These are phyloP conservation scores for Sinonovacula constricta DNA, from an alignment of 1,140 invertebrate species.

Conservation along the genomic window DNA sequence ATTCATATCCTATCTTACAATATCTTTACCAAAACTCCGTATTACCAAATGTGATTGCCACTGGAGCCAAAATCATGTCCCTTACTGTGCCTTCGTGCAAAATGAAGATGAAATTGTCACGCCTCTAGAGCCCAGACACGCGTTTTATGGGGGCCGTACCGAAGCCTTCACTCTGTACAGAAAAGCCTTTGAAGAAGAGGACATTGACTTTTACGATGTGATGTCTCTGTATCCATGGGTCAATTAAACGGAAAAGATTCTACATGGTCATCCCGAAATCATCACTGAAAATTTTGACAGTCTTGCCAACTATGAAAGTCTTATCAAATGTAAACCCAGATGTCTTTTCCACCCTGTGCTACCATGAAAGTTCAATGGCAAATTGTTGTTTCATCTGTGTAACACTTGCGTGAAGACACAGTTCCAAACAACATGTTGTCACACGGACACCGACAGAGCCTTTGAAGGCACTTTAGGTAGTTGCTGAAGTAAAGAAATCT, in stretches of 20 bases:
- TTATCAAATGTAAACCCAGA: slow-evolving; percentile 23
- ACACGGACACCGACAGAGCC: neutral
- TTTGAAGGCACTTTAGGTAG: slow-evolving; percentile 11
- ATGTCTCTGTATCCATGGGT: slow-evolving; percentile 51
- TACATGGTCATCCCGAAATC: slow-evolving; percentile 33
- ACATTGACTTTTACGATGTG: slow-evolving; percentile 51
- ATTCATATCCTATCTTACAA: slow-evolving; percentile 39
- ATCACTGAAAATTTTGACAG: slow-evolving; percentile 11
- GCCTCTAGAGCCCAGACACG: slow-evolving; percentile 40
- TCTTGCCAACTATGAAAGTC: slow-evolving; percentile 6
- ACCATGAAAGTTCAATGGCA: slow-evolving; percentile 6
- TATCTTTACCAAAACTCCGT: slow-evolving; percentile 29
- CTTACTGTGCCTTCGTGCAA: neutral
- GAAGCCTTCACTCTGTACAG: slow-evolving; percentile 44
- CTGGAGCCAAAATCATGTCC: slow-evolving; percentile 13
- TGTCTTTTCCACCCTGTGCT: slow-evolving; percentile 8
- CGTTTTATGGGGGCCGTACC: slow-evolving; percentile 47
- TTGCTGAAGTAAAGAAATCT: neutral
- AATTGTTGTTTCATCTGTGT: slow-evolving; percentile 19
- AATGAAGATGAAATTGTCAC: slow-evolving; percentile 36
- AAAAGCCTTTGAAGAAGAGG: slow-evolving; percentile 16
- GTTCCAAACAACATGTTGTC: neutral
- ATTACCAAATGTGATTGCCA: slow-evolving; percentile 26
- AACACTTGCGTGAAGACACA: neutral
- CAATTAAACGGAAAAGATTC: slow-evolving; percentile 42